Evolutionary conservation across 2,888 invertebrate genomes (phyloP).

Genomic region (Panopea generosa): DNA sequence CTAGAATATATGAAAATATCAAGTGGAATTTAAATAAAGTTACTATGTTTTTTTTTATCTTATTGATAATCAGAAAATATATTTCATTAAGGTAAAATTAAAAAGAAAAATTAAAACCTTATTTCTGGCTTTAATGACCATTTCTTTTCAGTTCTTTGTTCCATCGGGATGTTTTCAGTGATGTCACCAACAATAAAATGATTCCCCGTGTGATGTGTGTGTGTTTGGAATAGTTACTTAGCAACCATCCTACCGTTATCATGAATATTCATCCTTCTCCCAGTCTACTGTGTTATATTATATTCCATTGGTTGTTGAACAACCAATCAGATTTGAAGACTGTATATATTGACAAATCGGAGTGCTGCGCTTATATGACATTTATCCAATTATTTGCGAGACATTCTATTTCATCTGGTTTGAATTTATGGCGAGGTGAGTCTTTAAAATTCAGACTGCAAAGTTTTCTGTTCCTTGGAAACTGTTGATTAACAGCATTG

Average conservation of each 20-base stretch:
- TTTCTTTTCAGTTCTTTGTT: slow-evolving; percentile 62
- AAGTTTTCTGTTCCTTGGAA: slow-evolving; percentile 10
- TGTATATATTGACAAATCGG: slow-evolving; percentile 46
- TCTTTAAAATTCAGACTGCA: slow-evolving; percentile 66
- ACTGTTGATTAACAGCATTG: slow-evolving; percentile 27
- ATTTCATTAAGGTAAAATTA: no score
- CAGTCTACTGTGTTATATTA: slow-evolving; percentile 10
- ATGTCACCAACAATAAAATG: slow-evolving; percentile 40
- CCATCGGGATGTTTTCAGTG: slow-evolving; percentile 61
- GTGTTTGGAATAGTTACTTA: slow-evolving; percentile 46
- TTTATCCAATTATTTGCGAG: slow-evolving; percentile 53
- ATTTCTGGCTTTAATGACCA: background rate
- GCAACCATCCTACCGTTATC: slow-evolving; percentile 27
- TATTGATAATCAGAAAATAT: no score
- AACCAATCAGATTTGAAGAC: slow-evolving; percentile 47
- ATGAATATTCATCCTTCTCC: slow-evolving; percentile 33
- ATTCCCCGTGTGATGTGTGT: slow-evolving; percentile 43
- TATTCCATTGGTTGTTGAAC: slow-evolving; percentile 29
- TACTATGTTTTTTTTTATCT: no score
- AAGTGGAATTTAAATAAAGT: no score
- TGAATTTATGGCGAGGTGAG: slow-evolving; percentile 52
- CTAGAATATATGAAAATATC: no score
- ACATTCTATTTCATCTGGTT: slow-evolving; percentile 42
- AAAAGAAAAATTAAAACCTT: no score
- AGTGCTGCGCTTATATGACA: slow-evolving; percentile 38